Evolutionary conservation across 2,797 vertebrate species (phyloP).

Genomic region (Enteromius mattozi): DNA sequence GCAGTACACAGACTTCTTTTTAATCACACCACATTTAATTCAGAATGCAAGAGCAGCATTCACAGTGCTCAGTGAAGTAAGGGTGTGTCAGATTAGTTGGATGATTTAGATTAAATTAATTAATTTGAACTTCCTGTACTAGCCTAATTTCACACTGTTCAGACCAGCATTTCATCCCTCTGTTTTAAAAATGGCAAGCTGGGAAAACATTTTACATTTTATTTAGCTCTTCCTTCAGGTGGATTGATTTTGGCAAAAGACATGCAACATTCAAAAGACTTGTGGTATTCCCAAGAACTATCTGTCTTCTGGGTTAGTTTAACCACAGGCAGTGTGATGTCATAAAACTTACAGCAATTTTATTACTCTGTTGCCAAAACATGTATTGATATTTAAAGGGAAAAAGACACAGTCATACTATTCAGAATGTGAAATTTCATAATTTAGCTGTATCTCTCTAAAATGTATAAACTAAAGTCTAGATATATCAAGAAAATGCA

Average conservation of each 20-base stretch:
- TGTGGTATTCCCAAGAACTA: neutral
- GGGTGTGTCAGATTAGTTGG: neutral
- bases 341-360: neutral
- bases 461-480: neutral
- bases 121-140: neutral
- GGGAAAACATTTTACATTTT: neutral
- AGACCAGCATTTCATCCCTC: neutral
- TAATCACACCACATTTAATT: neutral
- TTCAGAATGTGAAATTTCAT: neutral
- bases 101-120: neutral
- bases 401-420: neutral
- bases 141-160: neutral
- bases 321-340: neutral
- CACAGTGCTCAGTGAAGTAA: neutral
- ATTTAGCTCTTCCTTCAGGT: neutral
- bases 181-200: neutral
- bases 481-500: neutral
- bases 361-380: neutral
- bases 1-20: neutral
- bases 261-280: neutral
- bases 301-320: neutral
- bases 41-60: neutral
- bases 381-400: neutral
- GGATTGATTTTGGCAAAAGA: neutral
- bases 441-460: neutral